Percentiles rank a stretch among this genome's conserved stretches.
Conservation (phyloP, 2,113 vertebrate genomes). For the Caloenas nicobarica region DNA sequence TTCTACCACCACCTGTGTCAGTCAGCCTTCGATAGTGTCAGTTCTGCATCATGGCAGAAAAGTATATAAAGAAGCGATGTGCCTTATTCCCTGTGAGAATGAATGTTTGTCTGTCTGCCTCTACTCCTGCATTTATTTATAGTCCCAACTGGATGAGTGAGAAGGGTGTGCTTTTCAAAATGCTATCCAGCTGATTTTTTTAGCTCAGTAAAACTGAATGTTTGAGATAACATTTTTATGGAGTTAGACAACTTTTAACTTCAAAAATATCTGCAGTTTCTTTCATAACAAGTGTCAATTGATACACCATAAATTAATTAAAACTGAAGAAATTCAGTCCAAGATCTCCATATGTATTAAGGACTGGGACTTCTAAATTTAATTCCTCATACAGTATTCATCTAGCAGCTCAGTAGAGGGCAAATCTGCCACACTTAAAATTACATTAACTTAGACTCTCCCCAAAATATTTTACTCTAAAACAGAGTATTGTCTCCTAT, state of each 20-base stretch:
- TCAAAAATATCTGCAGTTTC: not conserved
- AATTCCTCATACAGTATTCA: not conserved
- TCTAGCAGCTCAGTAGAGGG: not conserved
- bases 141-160: not conserved
- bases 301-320: not conserved
- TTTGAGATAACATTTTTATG: not conserved
- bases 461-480: not conserved
- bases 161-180: not conserved
- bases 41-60: not conserved
- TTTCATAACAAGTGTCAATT: not conserved
- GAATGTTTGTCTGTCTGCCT: not conserved
- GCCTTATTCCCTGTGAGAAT: not conserved
- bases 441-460: not conserved
- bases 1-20: not conserved
- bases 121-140: not conserved
- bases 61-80: not conserved
- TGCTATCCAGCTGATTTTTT: not conserved
- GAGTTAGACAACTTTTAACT: not conserved
- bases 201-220: not conserved
- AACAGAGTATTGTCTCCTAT: not conserved
- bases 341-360: not conserved
- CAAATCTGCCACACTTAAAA: not conserved
- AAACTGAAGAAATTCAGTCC: not conserved
- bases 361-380: not conserved
- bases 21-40: not conserved